Evolutionary conservation across 2,888 invertebrate genomes (phyloP).

Genomic region (Mycogona germanica): DNA sequence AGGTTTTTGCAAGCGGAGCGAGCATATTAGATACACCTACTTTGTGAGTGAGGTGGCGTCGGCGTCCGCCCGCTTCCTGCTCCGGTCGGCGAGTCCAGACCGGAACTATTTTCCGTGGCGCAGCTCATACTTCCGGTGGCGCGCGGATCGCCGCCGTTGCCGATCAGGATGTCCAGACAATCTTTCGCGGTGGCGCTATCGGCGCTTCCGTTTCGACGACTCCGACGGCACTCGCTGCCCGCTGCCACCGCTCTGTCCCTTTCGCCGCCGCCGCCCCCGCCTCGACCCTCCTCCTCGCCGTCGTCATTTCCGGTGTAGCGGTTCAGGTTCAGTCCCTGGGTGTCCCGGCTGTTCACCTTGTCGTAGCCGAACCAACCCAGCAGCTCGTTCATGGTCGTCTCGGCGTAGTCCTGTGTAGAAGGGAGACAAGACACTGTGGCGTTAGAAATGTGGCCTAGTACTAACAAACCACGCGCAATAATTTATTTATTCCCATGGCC

Average conservation of each 20-base stretch:
- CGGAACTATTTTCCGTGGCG: conserved; percentile 2
- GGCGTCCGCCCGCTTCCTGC: conserved; percentile 1
- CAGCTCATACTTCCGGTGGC: too few relatives aligned
- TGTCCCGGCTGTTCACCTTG: conserved; percentile 51
- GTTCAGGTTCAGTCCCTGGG: conserved; percentile 40
- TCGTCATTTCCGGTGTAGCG: conserved; percentile 26
- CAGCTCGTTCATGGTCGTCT: conserved; percentile 83
- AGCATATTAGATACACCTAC: not conserved
- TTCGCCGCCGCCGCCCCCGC: conserved; percentile 18
- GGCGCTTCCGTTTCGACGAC: too few relatives aligned
- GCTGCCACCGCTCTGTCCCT: not conserved
- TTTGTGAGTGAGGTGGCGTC: conserved; percentile 6
- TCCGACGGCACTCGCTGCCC: too few relatives aligned
- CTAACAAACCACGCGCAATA: too few relatives aligned
- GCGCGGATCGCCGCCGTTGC: conserved; percentile 1
- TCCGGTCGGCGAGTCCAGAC: conserved; percentile 7
- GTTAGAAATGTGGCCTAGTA: too few relatives aligned
- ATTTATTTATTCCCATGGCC: too few relatives aligned
- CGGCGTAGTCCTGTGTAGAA: conserved; percentile 68
- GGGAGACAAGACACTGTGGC: too few relatives aligned
- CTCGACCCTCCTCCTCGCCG: too few relatives aligned
- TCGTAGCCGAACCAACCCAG: conserved; percentile 86
- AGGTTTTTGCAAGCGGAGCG: too few relatives aligned
- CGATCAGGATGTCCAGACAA: not conserved
- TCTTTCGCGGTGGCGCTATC: too few relatives aligned